Percentiles rank a stretch among this genome's conserved stretches.
These are phyloP conservation scores for Litoditis marina DNA, from an alignment of 2,888 invertebrate genomes.

Conservation along the genomic window DNA sequence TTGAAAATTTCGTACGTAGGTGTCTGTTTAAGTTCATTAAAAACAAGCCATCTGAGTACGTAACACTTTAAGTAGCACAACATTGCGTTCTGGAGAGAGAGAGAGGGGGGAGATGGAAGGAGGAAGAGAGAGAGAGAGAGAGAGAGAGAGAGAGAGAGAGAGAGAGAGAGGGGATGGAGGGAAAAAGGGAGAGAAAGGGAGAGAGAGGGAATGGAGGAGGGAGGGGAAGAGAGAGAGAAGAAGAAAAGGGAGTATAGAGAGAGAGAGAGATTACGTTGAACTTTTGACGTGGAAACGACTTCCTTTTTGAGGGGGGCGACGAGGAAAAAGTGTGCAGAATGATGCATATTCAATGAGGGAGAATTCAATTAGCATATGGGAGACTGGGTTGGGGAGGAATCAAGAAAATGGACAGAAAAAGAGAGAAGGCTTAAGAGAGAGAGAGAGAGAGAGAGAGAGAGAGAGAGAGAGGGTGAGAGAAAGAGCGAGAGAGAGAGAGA, in stretches of 20 bases:
- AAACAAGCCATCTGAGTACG: too few relatives aligned
- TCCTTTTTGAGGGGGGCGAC: not conserved
- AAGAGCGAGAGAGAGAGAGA: slow-evolving; percentile 1
- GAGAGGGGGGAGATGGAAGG: not conserved
- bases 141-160: slow-evolving; percentile 4
- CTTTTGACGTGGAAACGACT: not conserved
- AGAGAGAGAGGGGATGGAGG: slow-evolving; percentile 6
- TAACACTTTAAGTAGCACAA: too few relatives aligned
- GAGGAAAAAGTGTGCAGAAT: not conserved
- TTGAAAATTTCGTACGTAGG: too few relatives aligned
- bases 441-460: slow-evolving; percentile 7
- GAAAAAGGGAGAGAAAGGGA: not conserved
- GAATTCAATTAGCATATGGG: not conserved
- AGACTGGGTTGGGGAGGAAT: too few relatives aligned
- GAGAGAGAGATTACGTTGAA: not conserved
- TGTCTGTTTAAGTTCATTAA: too few relatives aligned
- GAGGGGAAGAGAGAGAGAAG: not conserved
- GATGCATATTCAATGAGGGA: not conserved
- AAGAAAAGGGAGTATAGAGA: not conserved
- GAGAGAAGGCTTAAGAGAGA: not conserved
- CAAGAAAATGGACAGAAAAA: too few relatives aligned
- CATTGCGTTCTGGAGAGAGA: too few relatives aligned
- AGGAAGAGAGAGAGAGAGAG: slow-evolving; percentile 5
- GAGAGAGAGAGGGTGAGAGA: slow-evolving; percentile 5
- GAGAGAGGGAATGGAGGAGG: slow-evolving; percentile 15